Conservation (phyloP, 2,113 vertebrate genomes). For the rat (Rattus norvegicus) region DNA sequence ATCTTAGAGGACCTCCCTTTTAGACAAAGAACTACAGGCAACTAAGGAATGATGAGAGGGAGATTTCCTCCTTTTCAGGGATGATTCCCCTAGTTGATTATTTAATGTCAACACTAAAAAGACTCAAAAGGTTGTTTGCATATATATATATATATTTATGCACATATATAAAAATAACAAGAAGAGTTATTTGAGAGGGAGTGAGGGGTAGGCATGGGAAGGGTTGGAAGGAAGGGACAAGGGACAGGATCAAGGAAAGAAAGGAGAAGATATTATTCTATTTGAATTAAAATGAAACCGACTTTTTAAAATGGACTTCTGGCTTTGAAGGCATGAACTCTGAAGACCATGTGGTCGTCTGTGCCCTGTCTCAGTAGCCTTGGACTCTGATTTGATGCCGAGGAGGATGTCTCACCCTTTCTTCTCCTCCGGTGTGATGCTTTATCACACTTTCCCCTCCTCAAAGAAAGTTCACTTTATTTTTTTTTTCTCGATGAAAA, state of each 20-base stretch:
- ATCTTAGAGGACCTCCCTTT: not conserved
- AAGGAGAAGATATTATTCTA: not conserved
- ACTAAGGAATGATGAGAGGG: not conserved
- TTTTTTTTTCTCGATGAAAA: not conserved
- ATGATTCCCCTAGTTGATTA: not conserved
- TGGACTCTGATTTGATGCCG: not conserved
- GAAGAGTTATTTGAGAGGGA: not conserved
- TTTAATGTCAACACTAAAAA: not conserved
- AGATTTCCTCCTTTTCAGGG: not conserved
- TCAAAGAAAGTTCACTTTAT: constrained; percentile 7
- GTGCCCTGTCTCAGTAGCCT: not conserved
- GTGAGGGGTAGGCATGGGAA: not conserved
- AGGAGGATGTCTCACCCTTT: not conserved
- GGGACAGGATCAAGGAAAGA: too few relatives aligned
- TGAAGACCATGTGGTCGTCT: not conserved
- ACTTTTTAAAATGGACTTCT: not conserved
- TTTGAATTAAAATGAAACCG: not conserved
- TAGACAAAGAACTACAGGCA: not conserved
- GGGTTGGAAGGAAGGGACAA: too few relatives aligned
- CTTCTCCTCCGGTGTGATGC: not conserved
- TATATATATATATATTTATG: not conserved
- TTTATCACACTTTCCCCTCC: constrained; percentile 24
- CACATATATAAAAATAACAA: not conserved
- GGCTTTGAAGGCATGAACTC: not conserved
- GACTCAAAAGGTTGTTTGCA: not conserved